These are phyloP conservation scores for Acleris cristana DNA, from an alignment of 2,888 invertebrate genomes.

Conservation along the genomic window DNA sequence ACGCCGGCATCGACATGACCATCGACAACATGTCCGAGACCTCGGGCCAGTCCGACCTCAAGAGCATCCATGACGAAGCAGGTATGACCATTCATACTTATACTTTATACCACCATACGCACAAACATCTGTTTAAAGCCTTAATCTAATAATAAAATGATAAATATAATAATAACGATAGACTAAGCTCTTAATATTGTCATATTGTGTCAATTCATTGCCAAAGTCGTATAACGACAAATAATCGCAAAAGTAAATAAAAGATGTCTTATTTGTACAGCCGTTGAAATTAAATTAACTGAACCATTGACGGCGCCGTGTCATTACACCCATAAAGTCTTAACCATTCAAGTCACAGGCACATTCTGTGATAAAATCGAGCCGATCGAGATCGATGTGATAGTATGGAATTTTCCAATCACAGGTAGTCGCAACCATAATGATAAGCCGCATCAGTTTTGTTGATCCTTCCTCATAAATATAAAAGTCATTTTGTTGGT, in stretches of 20 bases:
- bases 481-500: too few species aligned
- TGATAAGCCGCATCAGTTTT: not conserved
- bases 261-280: conserved; percentile 10
- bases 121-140: too few species aligned
- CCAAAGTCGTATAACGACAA: conserved; percentile 1
- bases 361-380: not conserved
- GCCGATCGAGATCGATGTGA: too few species aligned
- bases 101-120: too few species aligned
- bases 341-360: not conserved
- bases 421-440: not conserved
- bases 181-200: too few species aligned
- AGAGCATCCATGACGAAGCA: conserved; percentile 85
- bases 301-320: not conserved
- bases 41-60: conserved; percentile 90
- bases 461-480: too few species aligned
- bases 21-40: conserved; percentile 92
- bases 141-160: too few species aligned
- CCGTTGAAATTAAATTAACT: conserved; percentile 6
- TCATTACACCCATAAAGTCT: conserved; percentile 2
- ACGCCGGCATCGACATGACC: conserved; percentile 84
- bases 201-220: not conserved
- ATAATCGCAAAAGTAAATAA: not conserved
- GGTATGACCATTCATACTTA: conserved; percentile 51
- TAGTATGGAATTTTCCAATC: not conserved
- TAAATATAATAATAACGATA: too few species aligned